These are phyloP conservation scores for Psittacus erithacus DNA, from an alignment of 2,113 vertebrate species.

Conservation along the genomic window DNA sequence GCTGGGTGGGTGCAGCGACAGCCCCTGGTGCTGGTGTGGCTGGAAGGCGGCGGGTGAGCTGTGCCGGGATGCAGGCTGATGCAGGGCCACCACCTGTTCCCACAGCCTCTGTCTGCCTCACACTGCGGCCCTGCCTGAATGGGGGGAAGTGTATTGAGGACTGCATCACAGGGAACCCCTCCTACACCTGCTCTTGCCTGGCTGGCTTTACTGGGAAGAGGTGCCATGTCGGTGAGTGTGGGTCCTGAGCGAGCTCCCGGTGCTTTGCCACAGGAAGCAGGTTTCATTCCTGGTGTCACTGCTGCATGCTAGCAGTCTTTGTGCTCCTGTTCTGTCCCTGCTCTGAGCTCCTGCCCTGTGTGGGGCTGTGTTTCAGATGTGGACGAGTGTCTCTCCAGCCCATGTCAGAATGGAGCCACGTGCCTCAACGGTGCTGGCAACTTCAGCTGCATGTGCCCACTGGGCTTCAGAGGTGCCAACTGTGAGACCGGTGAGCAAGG, in stretches of 20 bases:
- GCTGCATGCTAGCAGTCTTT: fast-evolving
- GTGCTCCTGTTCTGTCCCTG: not conserved
- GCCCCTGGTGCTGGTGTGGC: not conserved
- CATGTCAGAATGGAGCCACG: conserved; percentile 77
- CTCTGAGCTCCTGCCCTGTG: not conserved
- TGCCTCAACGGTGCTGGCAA: conserved; percentile 66
- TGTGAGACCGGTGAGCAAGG: conserved; percentile 72
- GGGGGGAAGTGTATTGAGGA: conserved; percentile 94
- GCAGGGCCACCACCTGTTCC: not conserved
- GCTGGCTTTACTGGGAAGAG: conserved; percentile 89
- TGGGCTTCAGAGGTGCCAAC: conserved; percentile 69
- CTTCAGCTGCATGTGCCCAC: conserved; percentile 74
- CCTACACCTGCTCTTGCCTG: conserved; percentile 94
- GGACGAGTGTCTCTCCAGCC: conserved; percentile 78
- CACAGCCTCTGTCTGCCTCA: conserved; percentile 91
- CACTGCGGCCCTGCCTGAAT: conserved; percentile 90
- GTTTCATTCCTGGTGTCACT: fast-evolving
- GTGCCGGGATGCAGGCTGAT: not conserved
- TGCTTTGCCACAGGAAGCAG: not conserved
- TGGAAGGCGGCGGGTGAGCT: not conserved
- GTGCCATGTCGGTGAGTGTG: conserved; percentile 88
- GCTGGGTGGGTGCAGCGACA: not conserved
- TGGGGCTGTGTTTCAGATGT: conserved; percentile 70
- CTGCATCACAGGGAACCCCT: conserved; percentile 94
- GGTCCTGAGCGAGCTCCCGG: not conserved